phyloP scores from a whole-genome alignment of 2,888 invertebrate genomes.

The Apantesis nais region DNA sequence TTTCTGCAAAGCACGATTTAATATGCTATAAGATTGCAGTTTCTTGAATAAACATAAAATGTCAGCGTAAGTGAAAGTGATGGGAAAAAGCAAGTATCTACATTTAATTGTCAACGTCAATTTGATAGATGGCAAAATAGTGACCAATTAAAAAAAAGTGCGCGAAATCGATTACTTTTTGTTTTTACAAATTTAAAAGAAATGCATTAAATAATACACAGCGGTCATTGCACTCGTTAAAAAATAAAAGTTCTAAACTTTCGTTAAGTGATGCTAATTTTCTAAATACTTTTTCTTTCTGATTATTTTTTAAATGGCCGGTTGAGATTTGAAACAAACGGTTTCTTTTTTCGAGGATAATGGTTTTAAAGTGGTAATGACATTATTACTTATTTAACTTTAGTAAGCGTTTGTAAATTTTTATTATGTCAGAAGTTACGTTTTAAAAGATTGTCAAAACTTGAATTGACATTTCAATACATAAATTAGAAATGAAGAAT shows the following conservation, averaged over 20 bases:
- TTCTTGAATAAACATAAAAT: not conserved
- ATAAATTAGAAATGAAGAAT: too few species aligned
- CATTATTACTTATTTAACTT: slow-evolving; percentile 7
- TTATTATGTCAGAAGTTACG: not conserved
- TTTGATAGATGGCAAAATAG: slow-evolving; percentile 5
- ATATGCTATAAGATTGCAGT: not conserved
- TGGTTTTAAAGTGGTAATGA: slow-evolving; percentile 8
- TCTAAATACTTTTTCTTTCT: slow-evolving; percentile 24
- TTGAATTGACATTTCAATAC: not conserved
- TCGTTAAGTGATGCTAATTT: slow-evolving; percentile 11
- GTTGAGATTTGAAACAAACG: slow-evolving; percentile 25
- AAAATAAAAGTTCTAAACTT: slow-evolving; percentile 16
- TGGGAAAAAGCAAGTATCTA: slow-evolving; percentile 3
- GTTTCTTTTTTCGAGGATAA: slow-evolving; percentile 33
- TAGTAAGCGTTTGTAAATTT: not conserved
- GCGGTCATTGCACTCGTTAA: slow-evolving; percentile 14
- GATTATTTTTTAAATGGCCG: slow-evolving; percentile 24
- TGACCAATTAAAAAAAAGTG: slow-evolving; percentile 3
- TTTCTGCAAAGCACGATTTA: not conserved
- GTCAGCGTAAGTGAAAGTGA: slow-evolving; percentile 11
- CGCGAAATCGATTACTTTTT: slow-evolving; percentile 11
- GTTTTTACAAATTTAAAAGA: slow-evolving; percentile 3
- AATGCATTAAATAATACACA: slow-evolving; percentile 10
- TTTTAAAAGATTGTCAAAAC: not conserved
- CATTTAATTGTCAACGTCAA: slow-evolving; percentile 9